Percentiles rank a stretch among this genome's conserved stretches.
Evolutionary conservation across 2,797 vertebrate genomes (phyloP).

Genomic region (Myotis planiceps): DNA sequence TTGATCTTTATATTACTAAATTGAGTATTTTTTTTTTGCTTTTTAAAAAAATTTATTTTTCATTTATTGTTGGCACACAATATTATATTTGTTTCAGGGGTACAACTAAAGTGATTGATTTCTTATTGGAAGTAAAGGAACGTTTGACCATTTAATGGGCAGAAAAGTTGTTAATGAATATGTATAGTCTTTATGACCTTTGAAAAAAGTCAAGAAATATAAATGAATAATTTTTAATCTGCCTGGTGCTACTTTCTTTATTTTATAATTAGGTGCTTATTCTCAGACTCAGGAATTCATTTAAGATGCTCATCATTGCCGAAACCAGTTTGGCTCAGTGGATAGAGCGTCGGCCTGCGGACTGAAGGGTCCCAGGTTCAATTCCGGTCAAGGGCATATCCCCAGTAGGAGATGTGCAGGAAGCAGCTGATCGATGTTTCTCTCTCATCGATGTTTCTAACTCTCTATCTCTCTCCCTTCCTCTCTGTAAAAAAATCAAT

Average conservation of each 20-base stretch:
- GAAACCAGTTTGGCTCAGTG: no score
- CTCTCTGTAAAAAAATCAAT: no score
- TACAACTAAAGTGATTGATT: background rate
- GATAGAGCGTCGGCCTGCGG: no score
- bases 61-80: background rate
- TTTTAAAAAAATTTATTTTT: background rate
- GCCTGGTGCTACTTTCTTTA: background rate
- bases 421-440: no score
- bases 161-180: conserved; percentile 9
- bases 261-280: background rate
- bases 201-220: conserved; percentile 12
- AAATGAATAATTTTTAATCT: conserved; percentile 8
- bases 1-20: background rate
- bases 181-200: background rate
- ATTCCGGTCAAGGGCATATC: no score
- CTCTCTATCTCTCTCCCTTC: no score
- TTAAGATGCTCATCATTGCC: background rate
- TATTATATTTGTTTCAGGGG: background rate
- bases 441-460: no score
- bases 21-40: background rate
- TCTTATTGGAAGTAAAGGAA: conserved; percentile 39
- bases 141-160: background rate
- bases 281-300: background rate
- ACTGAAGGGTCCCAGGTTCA: no score
- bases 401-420: no score